phyloP scores from a whole-genome alignment of 30 jellyfish, hydroid and myxozoan genomes.

The Aurelia coerulea region DNA sequence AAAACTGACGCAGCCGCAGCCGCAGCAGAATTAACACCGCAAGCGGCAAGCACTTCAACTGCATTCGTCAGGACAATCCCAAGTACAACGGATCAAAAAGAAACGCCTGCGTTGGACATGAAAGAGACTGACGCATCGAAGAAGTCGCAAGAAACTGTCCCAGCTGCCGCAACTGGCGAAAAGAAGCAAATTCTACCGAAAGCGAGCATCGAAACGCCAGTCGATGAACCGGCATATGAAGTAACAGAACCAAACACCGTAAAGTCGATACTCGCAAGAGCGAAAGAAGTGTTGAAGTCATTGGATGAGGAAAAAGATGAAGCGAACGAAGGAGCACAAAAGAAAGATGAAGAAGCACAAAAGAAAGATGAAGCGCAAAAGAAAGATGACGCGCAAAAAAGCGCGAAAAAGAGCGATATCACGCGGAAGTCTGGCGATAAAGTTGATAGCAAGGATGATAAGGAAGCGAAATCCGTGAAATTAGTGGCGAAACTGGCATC shows the following conservation, averaged over 20 bases:
- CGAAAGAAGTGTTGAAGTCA: constrained; percentile 96
- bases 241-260: constrained; percentile 94
- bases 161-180: constrained; percentile 78
- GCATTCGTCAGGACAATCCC: constrained; percentile 48
- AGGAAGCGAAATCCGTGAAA: constrained; percentile 73
- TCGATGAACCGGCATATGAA: constrained; percentile 72
- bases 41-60: constrained; percentile 12
- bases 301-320: constrained; percentile 84
- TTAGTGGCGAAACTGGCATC: constrained; percentile 95
- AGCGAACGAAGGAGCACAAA: neutral
- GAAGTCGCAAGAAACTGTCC: constrained; percentile 74
- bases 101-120: constrained; percentile 84
- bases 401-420: constrained; percentile 85
- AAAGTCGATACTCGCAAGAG: constrained; percentile 92
- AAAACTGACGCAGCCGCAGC: constrained; percentile 37
- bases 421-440: constrained; percentile 38
- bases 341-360: neutral
- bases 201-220: constrained; percentile 80
- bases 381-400: constrained; percentile 19
- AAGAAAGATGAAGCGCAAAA: constrained; percentile 1
- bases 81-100: constrained; percentile 44
- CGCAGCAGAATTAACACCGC: constrained; percentile 29
- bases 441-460: constrained; percentile 26
- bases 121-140: constrained; percentile 74
- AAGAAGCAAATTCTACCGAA: constrained; percentile 80